Conservation (phyloP, 2,888 invertebrate species). For the Antheraea assamensis region DNA sequence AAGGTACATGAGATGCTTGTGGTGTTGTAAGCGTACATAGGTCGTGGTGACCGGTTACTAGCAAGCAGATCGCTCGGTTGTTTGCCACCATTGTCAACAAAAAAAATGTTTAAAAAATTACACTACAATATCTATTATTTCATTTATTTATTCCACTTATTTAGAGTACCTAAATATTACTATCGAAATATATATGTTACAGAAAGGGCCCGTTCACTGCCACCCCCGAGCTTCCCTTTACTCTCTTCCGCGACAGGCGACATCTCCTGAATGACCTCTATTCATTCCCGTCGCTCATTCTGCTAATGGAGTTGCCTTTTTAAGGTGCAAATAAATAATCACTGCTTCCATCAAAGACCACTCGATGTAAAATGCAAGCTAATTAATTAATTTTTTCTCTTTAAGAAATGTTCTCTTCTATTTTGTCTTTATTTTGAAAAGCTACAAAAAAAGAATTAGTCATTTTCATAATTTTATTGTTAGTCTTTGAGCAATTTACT, state of each 20-base stretch:
- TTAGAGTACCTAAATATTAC: neutral
- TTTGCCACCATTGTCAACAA: too few relatives aligned
- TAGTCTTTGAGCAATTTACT: neutral
- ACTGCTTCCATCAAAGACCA: slow-evolving; percentile 47
- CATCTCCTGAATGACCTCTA: slow-evolving; percentile 69
- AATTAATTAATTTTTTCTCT: slow-evolving; percentile 56
- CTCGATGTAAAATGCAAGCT: slow-evolving; percentile 50
- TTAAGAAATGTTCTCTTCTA: neutral
- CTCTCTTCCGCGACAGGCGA: slow-evolving; percentile 59
- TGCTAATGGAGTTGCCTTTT: slow-evolving; percentile 78
- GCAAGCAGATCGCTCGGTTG: too few relatives aligned
- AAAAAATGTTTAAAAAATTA: too few relatives aligned
- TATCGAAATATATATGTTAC: slow-evolving; percentile 17
- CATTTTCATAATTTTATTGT: neutral
- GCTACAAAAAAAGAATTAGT: neutral
- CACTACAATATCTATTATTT: neutral
- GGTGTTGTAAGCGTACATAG: too few relatives aligned
- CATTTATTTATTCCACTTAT: neutral
- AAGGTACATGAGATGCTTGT: too few relatives aligned
- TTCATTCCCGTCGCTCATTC: slow-evolving; percentile 72
- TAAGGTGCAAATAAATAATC: slow-evolving; percentile 70
- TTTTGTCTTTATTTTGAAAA: neutral
- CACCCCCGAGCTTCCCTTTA: slow-evolving; percentile 31
- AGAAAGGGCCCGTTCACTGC: slow-evolving; percentile 22
- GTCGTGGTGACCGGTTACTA: too few relatives aligned